A percentile compares a stretch with the other conserved stretches of the same genome.
Conservation (phyloP, 1,140 invertebrate species). For the Atopsyche davidsoni region DNA sequence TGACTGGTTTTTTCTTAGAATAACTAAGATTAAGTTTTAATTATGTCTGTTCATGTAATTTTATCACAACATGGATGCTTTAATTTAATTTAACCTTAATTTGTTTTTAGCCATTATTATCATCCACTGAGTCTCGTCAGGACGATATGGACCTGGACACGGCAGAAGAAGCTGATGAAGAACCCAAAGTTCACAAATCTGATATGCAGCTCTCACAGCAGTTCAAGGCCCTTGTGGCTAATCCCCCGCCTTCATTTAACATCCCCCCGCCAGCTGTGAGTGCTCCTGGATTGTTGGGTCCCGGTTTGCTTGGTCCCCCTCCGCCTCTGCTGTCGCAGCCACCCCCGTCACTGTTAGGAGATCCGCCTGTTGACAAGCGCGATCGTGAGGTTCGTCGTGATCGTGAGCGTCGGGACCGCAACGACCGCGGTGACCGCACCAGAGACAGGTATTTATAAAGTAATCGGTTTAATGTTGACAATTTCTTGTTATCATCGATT, state of each 20-base stretch:
- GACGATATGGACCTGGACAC: conserved; percentile 43
- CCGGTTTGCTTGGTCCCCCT: too few relatives aligned
- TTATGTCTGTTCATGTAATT: background rate
- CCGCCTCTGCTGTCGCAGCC: conserved; percentile 8
- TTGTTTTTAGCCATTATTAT: conserved; percentile 20
- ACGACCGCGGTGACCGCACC: too few relatives aligned
- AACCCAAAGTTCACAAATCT: conserved; percentile 33
- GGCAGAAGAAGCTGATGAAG: conserved; percentile 31
- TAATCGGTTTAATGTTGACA: too few relatives aligned
- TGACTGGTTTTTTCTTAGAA: background rate
- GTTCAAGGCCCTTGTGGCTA: conserved; percentile 42
- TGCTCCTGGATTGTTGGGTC: background rate
- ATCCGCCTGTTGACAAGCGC: background rate
- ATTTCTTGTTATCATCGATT: too few relatives aligned
- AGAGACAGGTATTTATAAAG: too few relatives aligned
- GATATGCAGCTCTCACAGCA: conserved; percentile 32
- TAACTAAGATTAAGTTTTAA: background rate
- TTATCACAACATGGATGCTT: too few relatives aligned
- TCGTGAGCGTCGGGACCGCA: too few relatives aligned
- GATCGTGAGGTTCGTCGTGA: too few relatives aligned
- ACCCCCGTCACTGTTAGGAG: conserved; percentile 2
- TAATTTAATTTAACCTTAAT: conserved; percentile 5
- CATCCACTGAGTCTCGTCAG: conserved; percentile 22
- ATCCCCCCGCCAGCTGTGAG: conserved; percentile 24
- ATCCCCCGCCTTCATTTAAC: conserved; percentile 44